These are phyloP conservation scores for Heliopora coerulea DNA, from an alignment of 92 coral and sea anemone species.

Conservation along the genomic window DNA sequence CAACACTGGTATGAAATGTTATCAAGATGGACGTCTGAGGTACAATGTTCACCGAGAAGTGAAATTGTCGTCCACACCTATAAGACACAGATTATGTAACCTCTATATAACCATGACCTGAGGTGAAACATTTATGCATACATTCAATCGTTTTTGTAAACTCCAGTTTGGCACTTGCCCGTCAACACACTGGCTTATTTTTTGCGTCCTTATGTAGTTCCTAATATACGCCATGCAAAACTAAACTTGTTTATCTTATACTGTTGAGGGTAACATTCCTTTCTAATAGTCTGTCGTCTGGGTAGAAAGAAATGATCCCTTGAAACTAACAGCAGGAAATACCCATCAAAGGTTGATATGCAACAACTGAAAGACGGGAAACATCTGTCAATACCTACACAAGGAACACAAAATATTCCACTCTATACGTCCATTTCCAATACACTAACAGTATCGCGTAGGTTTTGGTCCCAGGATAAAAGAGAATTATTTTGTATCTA, in stretches of 20 bases:
- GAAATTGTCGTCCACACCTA: too few relatives aligned
- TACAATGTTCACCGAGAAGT: too few relatives aligned
- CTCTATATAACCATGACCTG: too few relatives aligned
- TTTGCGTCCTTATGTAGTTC: background rate
- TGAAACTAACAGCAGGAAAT: background rate
- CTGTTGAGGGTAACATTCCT: background rate
- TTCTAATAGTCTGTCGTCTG: slow-evolving; percentile 4
- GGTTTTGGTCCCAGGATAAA: too few relatives aligned
- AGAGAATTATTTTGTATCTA: background rate
- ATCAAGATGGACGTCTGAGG: too few relatives aligned
- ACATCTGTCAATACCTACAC: background rate
- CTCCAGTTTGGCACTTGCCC: too few relatives aligned
- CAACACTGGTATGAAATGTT: too few relatives aligned
- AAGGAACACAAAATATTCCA: background rate
- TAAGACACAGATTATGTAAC: too few relatives aligned
- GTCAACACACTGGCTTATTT: too few relatives aligned
- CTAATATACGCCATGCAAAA: background rate
- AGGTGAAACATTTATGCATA: too few relatives aligned
- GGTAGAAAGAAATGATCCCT: background rate
- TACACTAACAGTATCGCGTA: background rate
- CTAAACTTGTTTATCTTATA: background rate
- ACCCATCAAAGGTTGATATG: background rate
- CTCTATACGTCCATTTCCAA: too few relatives aligned
- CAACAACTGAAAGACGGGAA: background rate
- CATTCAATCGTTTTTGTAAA: too few relatives aligned